Conservation (phyloP, 2,888 invertebrate genomes). For the Hirudinaria manillensis region DNA sequence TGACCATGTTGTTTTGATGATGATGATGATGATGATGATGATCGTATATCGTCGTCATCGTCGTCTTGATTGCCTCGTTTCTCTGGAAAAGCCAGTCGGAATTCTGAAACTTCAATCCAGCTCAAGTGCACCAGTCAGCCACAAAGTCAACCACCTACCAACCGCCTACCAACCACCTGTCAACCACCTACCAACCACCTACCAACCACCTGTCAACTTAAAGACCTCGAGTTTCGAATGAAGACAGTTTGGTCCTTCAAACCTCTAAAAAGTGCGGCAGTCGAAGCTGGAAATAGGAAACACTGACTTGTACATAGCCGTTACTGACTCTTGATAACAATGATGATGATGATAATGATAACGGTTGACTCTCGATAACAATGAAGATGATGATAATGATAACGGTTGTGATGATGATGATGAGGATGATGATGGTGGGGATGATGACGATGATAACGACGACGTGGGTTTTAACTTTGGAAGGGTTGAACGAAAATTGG, state of each 20-base stretch:
- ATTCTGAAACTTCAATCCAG: too few relatives aligned
- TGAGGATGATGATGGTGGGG: slow-evolving; percentile 8
- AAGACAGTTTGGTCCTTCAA: neutral
- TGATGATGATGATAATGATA: neutral
- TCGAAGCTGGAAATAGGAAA: neutral
- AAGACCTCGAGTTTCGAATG: neutral
- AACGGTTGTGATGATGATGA: slow-evolving; percentile 12
- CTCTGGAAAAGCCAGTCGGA: too few relatives aligned
- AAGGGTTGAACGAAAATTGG: neutral
- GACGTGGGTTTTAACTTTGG: neutral
- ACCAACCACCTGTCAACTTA: too few relatives aligned
- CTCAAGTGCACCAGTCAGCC: too few relatives aligned
- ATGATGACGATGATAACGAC: slow-evolving; percentile 16
- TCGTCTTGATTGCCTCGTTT: too few relatives aligned
- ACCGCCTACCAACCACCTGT: too few relatives aligned
- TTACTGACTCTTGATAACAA: neutral
- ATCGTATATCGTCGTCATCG: too few relatives aligned
- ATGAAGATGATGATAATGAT: slow-evolving; percentile 6
- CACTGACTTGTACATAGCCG: neutral
- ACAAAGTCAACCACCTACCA: too few relatives aligned
- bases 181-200: too few relatives aligned
- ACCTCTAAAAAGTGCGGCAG: neutral
- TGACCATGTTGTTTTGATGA: too few relatives aligned
- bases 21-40: too few relatives aligned
- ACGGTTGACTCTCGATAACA: neutral